These are phyloP conservation scores for Drosophila borborema DNA, from an alignment of 2,888 invertebrate species.

Conservation along the genomic window DNA sequence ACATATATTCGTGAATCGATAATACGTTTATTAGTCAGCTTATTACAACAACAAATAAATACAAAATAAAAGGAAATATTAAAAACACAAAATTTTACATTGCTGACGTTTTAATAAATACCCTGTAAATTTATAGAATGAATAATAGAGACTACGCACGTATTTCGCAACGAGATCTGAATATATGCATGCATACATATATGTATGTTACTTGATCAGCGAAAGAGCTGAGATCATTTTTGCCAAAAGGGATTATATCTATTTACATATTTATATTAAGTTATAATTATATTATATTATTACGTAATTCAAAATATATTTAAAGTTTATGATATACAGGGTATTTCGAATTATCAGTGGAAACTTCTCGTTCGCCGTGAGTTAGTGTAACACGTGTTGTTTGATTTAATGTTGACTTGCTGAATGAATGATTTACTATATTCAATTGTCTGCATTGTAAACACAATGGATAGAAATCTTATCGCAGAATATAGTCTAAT, in stretches of 20 bases:
- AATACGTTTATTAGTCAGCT: not conserved
- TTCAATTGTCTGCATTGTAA: not conserved
- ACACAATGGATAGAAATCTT: slow-evolving; percentile 12
- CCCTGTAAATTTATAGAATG: not conserved
- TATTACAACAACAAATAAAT: not conserved
- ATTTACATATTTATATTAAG: not conserved
- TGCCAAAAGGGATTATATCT: too few relatives aligned
- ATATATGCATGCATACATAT: too few relatives aligned
- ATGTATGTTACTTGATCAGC: not conserved
- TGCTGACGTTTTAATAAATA: not conserved
- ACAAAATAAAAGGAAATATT: not conserved
- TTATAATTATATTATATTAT: too few relatives aligned
- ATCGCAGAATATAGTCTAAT: slow-evolving; percentile 17
- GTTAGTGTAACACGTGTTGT: slow-evolving; percentile 1
- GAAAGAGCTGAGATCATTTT: not conserved
- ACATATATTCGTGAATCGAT: not conserved
- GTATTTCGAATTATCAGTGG: not conserved
- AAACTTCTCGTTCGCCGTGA: not conserved
- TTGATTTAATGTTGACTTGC: not conserved
- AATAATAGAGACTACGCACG: not conserved
- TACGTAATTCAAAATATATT: not conserved
- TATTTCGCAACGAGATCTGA: not conserved
- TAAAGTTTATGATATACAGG: not conserved
- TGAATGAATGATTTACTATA: not conserved
- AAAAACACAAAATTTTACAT: not conserved